These are phyloP conservation scores for Platyura marginata DNA, from an alignment of 1,140 invertebrate species.

Conservation along the genomic window DNA sequence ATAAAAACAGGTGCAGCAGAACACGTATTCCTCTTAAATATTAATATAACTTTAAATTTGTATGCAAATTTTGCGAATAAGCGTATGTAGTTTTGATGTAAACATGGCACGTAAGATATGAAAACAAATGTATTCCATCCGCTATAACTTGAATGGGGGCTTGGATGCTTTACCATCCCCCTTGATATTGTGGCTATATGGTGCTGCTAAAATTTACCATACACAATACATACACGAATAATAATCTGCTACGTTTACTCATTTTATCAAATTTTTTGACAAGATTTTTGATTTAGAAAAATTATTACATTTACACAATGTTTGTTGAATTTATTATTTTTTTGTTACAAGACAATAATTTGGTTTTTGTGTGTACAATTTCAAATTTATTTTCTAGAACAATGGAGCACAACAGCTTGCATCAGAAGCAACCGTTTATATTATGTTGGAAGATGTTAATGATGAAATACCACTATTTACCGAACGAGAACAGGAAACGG, in stretches of 20 bases:
- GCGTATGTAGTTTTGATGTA: background rate
- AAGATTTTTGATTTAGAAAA: no score
- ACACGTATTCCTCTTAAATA: background rate
- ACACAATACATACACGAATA: no score
- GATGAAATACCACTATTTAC: constrained; percentile 92
- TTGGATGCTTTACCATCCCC: no score
- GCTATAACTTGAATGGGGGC: no score
- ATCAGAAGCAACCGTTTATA: constrained; percentile 83
- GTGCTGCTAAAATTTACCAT: no score
- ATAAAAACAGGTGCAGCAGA: background rate
- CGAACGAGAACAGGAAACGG: constrained; percentile 84
- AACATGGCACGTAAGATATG: background rate
- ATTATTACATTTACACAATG: background rate
- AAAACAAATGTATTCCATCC: constrained; percentile 2
- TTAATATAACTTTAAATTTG: background rate
- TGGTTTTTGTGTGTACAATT: background rate
- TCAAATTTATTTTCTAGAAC: constrained; percentile 41
- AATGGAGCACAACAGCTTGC: constrained; percentile 89
- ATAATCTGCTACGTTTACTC: no score
- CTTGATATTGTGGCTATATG: no score
- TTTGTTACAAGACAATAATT: background rate
- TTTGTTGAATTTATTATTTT: background rate
- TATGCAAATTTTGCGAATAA: background rate
- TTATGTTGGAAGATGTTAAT: constrained; percentile 88
- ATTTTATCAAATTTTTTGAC: no score